Percentiles rank a stretch among this genome's conserved stretches.
Evolutionary conservation across 2,888 invertebrate species (phyloP).

Genomic region (Drosophila mimetica): DNA sequence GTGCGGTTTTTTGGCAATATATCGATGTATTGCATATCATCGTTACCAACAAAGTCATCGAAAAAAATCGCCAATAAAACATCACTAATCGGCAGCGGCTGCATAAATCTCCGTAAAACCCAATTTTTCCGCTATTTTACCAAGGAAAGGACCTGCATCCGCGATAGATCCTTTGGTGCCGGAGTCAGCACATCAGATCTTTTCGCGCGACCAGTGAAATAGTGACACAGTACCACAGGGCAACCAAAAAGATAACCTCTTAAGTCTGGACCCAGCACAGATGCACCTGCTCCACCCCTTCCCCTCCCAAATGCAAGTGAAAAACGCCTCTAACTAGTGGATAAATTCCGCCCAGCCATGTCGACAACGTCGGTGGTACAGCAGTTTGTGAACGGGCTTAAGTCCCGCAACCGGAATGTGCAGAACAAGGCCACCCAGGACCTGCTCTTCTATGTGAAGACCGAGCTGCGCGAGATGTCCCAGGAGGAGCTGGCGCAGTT

Average conservation of each 20-base stretch:
- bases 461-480: constrained; percentile 94
- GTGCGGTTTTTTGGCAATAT: too few relatives aligned
- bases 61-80: background rate
- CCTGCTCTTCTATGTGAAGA: constrained; percentile 95
- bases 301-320: constrained; percentile 7
- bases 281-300: constrained; percentile 66
- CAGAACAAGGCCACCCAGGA: constrained; percentile 95
- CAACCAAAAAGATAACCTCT: constrained; percentile 69
- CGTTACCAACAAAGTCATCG: too few relatives aligned
- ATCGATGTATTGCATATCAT: too few relatives aligned
- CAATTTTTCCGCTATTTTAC: background rate
- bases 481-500: constrained; percentile 95
- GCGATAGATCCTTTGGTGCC: constrained; percentile 22
- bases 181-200: constrained; percentile 55
- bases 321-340: constrained; percentile 11
- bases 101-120: constrained; percentile 18
- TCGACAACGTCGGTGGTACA: constrained; percentile 87
- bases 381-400: constrained; percentile 93
- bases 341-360: constrained; percentile 53
- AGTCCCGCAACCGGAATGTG: constrained; percentile 93
- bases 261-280: constrained; percentile 55
- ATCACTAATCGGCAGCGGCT: constrained; percentile 32
- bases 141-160: background rate
- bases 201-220: constrained; percentile 29
- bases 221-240: constrained; percentile 47